A percentile compares a stretch with the other conserved stretches of the same genome.
phyloP scores from a whole-genome alignment of 1,140 invertebrate genomes.

The Hesperophylax magnus region DNA sequence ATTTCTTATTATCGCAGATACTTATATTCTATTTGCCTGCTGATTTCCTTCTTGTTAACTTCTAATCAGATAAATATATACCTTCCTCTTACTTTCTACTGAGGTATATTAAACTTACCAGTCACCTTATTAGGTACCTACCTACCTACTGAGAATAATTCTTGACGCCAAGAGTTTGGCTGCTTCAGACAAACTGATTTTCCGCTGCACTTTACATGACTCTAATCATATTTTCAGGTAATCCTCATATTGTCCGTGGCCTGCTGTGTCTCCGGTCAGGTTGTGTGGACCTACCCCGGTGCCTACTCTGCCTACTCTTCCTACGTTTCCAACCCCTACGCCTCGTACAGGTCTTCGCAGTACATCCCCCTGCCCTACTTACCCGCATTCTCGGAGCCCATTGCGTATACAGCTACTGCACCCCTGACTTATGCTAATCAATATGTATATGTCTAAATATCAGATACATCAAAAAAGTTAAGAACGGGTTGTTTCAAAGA shows the following conservation, averaged over 20 bases:
- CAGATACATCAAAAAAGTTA: too few relatives aligned
- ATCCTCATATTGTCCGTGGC: conserved; percentile 56
- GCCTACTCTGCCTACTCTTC: conserved; percentile 57
- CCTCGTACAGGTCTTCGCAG: conserved; percentile 58
- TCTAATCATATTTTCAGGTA: conserved; percentile 41
- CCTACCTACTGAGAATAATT: too few relatives aligned
- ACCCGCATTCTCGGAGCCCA: conserved; percentile 60
- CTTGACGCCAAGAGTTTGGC: not conserved
- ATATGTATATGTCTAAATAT: not conserved
- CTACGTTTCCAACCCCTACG: conserved; percentile 58
- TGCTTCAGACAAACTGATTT: not conserved
- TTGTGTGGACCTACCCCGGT: conserved; percentile 63
- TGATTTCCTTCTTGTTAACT: too few relatives aligned
- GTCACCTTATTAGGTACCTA: too few relatives aligned
- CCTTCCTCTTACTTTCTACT: too few relatives aligned
- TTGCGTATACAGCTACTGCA: conserved; percentile 64
- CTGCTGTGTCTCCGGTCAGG: conserved; percentile 60
- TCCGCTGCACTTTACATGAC: too few relatives aligned
- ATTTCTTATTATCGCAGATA: too few relatives aligned
- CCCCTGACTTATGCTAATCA: conserved; percentile 60
- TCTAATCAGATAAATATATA: too few relatives aligned
- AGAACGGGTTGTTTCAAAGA: too few relatives aligned
- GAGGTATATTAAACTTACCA: too few relatives aligned
- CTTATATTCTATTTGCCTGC: too few relatives aligned
- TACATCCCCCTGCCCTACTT: conserved; percentile 63